Conservation (phyloP, 2,888 invertebrate genomes). For the Sminthurides aquaticus region DNA sequence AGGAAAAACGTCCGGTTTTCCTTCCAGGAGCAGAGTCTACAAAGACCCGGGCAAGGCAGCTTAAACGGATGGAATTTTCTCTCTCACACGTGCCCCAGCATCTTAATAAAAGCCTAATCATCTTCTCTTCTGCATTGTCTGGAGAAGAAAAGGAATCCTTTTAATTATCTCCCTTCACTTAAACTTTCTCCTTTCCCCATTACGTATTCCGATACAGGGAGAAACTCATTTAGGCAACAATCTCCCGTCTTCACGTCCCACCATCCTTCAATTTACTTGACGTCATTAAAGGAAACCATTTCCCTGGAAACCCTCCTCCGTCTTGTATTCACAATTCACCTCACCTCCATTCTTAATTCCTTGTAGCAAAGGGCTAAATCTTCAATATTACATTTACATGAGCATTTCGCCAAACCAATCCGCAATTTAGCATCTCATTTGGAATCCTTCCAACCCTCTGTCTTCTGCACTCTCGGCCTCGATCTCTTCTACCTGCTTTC, state of each 20-base stretch:
- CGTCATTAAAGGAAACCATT: neutral
- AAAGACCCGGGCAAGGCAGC: neutral
- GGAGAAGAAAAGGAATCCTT: neutral
- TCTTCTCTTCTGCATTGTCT: neutral
- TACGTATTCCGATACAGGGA: neutral
- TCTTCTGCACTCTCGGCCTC: too few species aligned
- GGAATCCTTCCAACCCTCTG: too few species aligned
- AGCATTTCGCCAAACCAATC: neutral
- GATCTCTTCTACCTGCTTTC: neutral
- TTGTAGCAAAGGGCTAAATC: neutral
- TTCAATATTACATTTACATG: neutral
- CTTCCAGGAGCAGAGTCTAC: too few species aligned
- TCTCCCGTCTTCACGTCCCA: too few species aligned
- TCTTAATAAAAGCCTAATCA: constrained; percentile 8
- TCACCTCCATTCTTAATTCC: neutral
- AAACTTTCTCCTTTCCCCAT: neutral
- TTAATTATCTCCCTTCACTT: constrained; percentile 2
- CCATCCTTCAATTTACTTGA: neutral
- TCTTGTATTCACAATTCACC: neutral
- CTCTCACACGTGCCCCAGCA: constrained; percentile 1
- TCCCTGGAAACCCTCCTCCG: neutral
- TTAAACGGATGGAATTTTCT: neutral
- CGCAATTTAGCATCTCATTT: neutral
- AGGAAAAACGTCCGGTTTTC: neutral
- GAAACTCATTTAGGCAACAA: neutral